Percentiles rank a stretch among this genome's conserved stretches.
These are phyloP conservation scores for Rhingia rostrata DNA, from an alignment of 2,888 invertebrate genomes.

Conservation along the genomic window DNA sequence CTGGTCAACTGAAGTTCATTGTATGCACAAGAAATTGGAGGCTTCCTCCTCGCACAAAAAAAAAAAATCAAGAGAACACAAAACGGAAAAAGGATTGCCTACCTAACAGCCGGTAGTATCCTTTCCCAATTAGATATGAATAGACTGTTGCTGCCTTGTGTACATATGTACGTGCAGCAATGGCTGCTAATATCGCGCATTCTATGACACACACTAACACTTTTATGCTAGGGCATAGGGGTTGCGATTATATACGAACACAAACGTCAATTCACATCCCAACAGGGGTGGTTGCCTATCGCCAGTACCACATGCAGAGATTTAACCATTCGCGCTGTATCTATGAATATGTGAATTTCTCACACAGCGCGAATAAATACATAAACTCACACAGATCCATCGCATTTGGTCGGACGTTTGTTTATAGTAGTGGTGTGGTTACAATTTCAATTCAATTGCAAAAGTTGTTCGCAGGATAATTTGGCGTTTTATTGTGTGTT, in stretches of 20 bases:
- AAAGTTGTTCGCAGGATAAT: conserved; percentile 60
- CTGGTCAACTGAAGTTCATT: conserved; percentile 74
- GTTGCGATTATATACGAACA: conserved; percentile 38
- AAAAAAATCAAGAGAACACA: conserved; percentile 18
- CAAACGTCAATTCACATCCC: conserved; percentile 41
- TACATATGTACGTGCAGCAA: conserved; percentile 52
- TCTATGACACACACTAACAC: conserved; percentile 17
- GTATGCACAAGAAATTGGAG: conserved; percentile 74
- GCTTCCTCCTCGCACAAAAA: conserved; percentile 30
- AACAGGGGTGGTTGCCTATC: conserved; percentile 45
- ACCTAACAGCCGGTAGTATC: conserved; percentile 59
- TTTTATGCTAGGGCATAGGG: conserved; percentile 33
- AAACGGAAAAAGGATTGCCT: too few species aligned
- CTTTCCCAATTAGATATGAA: conserved; percentile 72
- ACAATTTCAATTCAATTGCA: conserved; percentile 66
- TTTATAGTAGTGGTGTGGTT: conserved; percentile 57
- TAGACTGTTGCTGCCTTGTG: conserved; percentile 71
- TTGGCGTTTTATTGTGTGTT: conserved; percentile 55
- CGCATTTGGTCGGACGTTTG: not conserved
- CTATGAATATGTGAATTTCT: conserved; percentile 39
- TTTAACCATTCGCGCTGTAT: conserved; percentile 48
- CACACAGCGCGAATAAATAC: too few species aligned
- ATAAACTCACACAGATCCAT: conserved; percentile 6
- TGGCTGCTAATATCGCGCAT: conserved; percentile 59
- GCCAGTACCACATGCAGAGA: conserved; percentile 24